Conservation (phyloP, 2,113 vertebrate species). For the Chrysemys picta region DNA sequence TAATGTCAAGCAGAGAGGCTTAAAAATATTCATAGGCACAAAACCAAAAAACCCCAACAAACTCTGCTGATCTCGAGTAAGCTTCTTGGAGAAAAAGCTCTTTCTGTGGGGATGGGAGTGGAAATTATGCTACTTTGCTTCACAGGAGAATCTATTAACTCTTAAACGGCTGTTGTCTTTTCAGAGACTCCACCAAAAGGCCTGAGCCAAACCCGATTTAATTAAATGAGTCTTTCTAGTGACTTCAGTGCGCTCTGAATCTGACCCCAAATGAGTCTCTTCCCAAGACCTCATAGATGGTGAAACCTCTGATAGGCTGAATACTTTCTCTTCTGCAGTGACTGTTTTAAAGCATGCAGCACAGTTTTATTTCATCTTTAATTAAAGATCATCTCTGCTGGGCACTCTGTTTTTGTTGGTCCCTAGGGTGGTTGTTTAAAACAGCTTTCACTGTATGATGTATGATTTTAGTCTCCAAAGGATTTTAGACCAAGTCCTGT, state of each 20-base stretch:
- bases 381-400: constrained; percentile 6
- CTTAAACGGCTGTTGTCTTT: neutral
- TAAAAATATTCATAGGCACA: neutral
- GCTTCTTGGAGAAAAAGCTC: rapidly evolving
- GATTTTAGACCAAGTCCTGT: neutral
- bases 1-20: rapidly evolving
- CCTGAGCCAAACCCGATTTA: neutral
- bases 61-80: neutral
- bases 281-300: constrained; percentile 1
- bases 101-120: neutral
- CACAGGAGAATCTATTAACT: rapidly evolving
- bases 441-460: neutral
- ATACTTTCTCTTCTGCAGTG: neutral
- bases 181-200: neutral
- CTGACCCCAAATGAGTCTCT: neutral
- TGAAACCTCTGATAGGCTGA: neutral
- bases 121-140: neutral
- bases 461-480: neutral
- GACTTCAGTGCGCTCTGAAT: constrained; percentile 1
- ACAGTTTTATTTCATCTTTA: constrained; percentile 35
- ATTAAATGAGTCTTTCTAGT: neutral
- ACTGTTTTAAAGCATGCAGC: neutral
- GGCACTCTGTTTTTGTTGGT: neutral
- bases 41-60: neutral
- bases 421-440: constrained; percentile 28